Base-by-base conservation (phyloP, 2,797 vertebrate species). In the Scyliorhinus canicula region DNA sequence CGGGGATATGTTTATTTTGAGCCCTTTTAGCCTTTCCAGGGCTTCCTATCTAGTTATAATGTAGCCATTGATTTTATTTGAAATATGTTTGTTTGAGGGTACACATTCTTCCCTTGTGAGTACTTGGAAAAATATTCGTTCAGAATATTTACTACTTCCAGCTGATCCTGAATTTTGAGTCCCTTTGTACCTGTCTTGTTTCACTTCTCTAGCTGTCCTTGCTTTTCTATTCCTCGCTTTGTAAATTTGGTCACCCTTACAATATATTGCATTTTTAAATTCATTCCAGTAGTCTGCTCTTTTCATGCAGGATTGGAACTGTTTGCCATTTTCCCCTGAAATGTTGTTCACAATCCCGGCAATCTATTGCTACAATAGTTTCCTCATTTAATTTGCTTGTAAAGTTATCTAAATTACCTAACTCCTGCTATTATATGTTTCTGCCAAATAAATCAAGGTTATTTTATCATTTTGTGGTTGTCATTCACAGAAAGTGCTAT, bases 81-180 rank as follows among this genome's bases (percentile, higher is more conserved):
- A 31, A 47, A 85, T 85, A 85, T 47, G 26, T 47, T 84, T 84
- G 79, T 85, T 85, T 85, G 84, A 52, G 84, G 84, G 9, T 14
- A 11, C 26, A 31, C 84, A 31, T 85, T 52, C 47, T 50, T 52
- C 47, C 26, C 40, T 52, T 85, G 50, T 85, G 47, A 52, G 50
- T 85, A 85, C 26, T 52, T 85, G 84, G 26, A 52, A 28, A 85
- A 50, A 28, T 85, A 26, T 52, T 85, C 24, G 52, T 85, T 50
- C 84, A 55, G 84, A 31, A 85, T 28, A 85, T 85, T 85, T 85
- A 85, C 84, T 85, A 85, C 52, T 50, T 85, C 52, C 24, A 52
- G 47, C 84, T 52, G 52, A 85, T 85, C 84, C 28, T 52, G 8
- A 52, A 50, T 55, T 85, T 52, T 12, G 50, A 85, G 84, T 24